These are phyloP conservation scores for Cyprinodon variegatus DNA, from an alignment of 2,113 vertebrate genomes.

Conservation along the genomic window DNA sequence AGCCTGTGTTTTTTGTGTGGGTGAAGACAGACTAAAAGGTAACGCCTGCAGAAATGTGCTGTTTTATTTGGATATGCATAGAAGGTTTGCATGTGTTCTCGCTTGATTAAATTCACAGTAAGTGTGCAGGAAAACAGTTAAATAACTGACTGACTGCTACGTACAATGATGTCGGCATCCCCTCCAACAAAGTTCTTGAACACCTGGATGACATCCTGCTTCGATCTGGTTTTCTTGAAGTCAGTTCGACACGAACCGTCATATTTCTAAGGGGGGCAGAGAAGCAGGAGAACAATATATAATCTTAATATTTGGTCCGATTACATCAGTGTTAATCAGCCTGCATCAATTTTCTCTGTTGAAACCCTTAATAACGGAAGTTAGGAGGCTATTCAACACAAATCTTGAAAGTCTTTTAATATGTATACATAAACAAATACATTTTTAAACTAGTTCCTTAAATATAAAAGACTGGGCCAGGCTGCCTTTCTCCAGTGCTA, in stretches of 20 bases:
- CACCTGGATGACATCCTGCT: conserved; percentile 88
- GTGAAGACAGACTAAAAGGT: neutral
- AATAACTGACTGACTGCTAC: conserved; percentile 36
- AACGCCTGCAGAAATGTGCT: neutral
- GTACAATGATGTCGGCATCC: conserved; percentile 86
- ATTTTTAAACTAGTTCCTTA: too few species aligned
- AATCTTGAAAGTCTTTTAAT: neutral
- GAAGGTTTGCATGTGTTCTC: neutral
- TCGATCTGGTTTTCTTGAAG: conserved; percentile 93
- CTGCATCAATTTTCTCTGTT: neutral
- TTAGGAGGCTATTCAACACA: neutral
- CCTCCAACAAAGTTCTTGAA: conserved; percentile 91
- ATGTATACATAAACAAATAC: neutral
- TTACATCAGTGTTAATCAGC: neutral
- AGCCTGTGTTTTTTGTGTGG: conserved; percentile 15
- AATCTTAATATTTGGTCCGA: neutral
- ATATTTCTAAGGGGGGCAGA: conserved; percentile 81
- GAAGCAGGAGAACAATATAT: neutral
- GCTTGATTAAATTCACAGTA: neutral
- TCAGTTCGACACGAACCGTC: conserved; percentile 93
- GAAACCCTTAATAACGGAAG: neutral
- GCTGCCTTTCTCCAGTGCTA: neutral
- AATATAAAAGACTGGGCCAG: too few species aligned
- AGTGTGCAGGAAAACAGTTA: neutral
- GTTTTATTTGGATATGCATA: neutral